A percentile compares a stretch with the other conserved stretches of the same genome.
Evolutionary conservation across 2,113 vertebrate species (phyloP).

Genomic region (Bujurquina vittata): DNA sequence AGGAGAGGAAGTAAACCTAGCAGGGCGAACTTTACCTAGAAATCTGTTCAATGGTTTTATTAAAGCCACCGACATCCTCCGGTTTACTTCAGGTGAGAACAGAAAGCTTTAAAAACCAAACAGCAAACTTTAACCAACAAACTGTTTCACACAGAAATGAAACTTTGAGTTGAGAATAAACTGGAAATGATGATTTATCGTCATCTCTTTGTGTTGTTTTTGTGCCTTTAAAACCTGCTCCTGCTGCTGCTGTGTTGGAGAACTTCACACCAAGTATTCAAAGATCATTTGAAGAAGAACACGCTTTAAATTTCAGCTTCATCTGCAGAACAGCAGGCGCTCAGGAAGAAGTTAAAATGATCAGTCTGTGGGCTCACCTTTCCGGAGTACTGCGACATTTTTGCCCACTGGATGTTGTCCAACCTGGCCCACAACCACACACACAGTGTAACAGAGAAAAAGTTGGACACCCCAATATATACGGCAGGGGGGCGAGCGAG

Average conservation of each 20-base stretch:
- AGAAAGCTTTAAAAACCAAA: too few species aligned
- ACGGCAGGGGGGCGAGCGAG: slow-evolving; percentile 42
- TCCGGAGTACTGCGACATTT: slow-evolving; percentile 91
- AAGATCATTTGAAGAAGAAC: background rate
- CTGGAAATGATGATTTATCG: background rate
- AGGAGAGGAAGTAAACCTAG: too few species aligned
- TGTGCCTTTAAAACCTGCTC: background rate
- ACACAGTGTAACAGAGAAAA: slow-evolving; percentile 69
- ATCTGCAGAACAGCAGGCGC: too few species aligned
- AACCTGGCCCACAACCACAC: slow-evolving; percentile 73
- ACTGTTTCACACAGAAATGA: background rate
- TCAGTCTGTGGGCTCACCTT: slow-evolving; percentile 83
- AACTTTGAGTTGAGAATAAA: background rate
- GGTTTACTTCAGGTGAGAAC: too few species aligned
- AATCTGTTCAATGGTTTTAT: too few species aligned
- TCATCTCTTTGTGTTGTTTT: rapidly evolving
- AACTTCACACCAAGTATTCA: background rate
- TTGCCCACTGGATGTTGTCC: slow-evolving; percentile 77
- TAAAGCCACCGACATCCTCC: too few species aligned
- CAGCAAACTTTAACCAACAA: too few species aligned
- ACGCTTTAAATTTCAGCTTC: too few species aligned
- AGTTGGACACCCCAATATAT: slow-evolving; percentile 83
- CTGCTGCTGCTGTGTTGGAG: rapidly evolving
- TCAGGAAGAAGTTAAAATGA: background rate
- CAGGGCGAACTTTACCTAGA: too few species aligned